Conservation (phyloP, 2,888 invertebrate species). For the Lasioglossum marginatum region DNA sequence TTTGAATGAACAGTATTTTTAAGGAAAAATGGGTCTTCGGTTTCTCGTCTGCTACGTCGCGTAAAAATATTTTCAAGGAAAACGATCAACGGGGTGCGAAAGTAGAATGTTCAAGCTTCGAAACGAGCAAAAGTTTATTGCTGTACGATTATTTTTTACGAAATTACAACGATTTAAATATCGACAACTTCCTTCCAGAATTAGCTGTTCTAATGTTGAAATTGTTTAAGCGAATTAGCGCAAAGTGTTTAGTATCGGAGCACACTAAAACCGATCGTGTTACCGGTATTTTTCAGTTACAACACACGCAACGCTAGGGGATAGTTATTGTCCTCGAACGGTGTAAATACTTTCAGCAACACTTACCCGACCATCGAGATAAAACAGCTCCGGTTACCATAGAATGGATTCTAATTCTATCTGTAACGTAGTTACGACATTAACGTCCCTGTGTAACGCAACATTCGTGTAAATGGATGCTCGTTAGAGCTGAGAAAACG, state of each 20-base stretch:
- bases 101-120: no score
- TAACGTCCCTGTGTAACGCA: slow-evolving; percentile 48
- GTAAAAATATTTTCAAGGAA: no score
- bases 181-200: no score
- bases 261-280: slow-evolving; percentile 41
- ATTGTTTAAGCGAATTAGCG: background rate
- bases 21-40: no score
- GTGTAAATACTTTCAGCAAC: slow-evolving; percentile 58
- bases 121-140: no score
- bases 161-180: no score
- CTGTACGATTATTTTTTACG: no score
- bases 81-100: no score
- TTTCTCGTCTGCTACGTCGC: no score
- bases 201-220: background rate
- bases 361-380: slow-evolving; percentile 55
- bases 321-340: slow-evolving; percentile 64
- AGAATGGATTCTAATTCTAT: slow-evolving; percentile 63
- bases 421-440: slow-evolving; percentile 65
- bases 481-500: slow-evolving; percentile 46
- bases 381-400: slow-evolving; percentile 63
- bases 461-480: slow-evolving; percentile 46
- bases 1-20: rapidly evolving
- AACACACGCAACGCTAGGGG: slow-evolving; percentile 38
- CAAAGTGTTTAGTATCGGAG: slow-evolving; percentile 32
- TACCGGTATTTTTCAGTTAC: slow-evolving; percentile 55